Percentiles rank a stretch among this genome's conserved stretches.
Conservation (phyloP, 1,140 invertebrate genomes). For the Euborellia annulipes region DNA sequence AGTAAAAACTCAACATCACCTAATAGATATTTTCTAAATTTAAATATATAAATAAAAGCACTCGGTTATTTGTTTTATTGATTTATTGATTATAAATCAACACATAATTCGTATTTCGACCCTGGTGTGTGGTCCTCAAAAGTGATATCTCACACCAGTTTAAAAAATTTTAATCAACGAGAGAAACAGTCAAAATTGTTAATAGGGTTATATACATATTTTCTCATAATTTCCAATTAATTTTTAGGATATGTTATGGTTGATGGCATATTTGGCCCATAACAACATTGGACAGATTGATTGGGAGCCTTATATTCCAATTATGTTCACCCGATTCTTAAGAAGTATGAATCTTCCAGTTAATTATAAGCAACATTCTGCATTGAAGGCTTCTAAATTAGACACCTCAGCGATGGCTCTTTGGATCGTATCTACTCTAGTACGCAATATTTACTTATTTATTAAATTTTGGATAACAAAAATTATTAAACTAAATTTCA, state of each 20-base stretch:
- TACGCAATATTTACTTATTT: constrained; percentile 11
- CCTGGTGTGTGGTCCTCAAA: too few relatives aligned
- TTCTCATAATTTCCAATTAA: too few relatives aligned
- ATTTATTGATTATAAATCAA: too few relatives aligned
- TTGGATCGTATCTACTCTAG: constrained; percentile 54
- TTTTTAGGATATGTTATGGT: constrained; percentile 47
- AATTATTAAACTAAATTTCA: constrained; percentile 17
- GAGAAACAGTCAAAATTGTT: too few relatives aligned
- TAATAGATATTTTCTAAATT: too few relatives aligned
- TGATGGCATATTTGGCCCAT: constrained; percentile 56
- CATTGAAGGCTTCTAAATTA: constrained; percentile 29
- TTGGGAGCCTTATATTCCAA: constrained; percentile 67
- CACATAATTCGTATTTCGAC: too few relatives aligned
- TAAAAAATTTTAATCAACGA: too few relatives aligned
- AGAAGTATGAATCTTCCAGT: constrained; percentile 65
- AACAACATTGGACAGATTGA: constrained; percentile 72
- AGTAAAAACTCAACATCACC: too few relatives aligned
- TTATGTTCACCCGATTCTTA: constrained; percentile 68
- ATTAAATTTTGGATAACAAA: constrained; percentile 10
- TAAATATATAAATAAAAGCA: too few relatives aligned
- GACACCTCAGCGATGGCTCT: constrained; percentile 39
- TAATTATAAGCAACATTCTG: constrained; percentile 41
- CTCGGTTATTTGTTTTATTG: too few relatives aligned
- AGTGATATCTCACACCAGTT: too few relatives aligned
- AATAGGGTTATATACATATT: too few relatives aligned